Evolutionary conservation across 2,888 invertebrate species (phyloP).

Genomic region (Athalia rosae): DNA sequence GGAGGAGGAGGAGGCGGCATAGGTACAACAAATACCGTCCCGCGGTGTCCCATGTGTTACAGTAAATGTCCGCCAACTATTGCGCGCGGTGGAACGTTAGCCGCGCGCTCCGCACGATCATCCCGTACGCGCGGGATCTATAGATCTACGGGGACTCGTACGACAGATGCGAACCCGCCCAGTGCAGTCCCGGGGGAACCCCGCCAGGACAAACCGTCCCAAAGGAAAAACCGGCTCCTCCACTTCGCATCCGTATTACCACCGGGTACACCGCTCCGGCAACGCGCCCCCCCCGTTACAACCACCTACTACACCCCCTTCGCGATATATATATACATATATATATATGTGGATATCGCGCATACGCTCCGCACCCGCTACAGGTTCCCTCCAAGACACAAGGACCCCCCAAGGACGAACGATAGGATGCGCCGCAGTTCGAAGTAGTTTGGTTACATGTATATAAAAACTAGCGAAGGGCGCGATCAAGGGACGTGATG

Average conservation of each 20-base stretch:
- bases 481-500: constrained; percentile 45
- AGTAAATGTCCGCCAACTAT: too few species aligned
- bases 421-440: constrained; percentile 40
- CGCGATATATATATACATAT: too few species aligned
- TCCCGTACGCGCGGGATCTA: constrained; percentile 29
- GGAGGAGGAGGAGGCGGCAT: neutral
- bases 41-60: constrained; percentile 46
- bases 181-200: constrained; percentile 66
- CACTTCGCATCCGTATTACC: constrained; percentile 39
- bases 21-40: constrained; percentile 11
- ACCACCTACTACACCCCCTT: neutral
- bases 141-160: constrained; percentile 41
- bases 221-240: constrained; percentile 51
- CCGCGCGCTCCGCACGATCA: constrained; percentile 50
- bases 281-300: too few species aligned
- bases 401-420: constrained; percentile 53
- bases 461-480: constrained; percentile 40
- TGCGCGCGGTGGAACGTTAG: neutral
- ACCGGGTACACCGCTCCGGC: neutral
- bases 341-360: too few species aligned
- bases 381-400: constrained; percentile 46
- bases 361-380: too few species aligned
- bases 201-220: constrained; percentile 70
- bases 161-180: constrained; percentile 50
- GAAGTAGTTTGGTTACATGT: too few species aligned